Conservation (phyloP, 2,113 vertebrate species). For the Origma solitaria region DNA sequence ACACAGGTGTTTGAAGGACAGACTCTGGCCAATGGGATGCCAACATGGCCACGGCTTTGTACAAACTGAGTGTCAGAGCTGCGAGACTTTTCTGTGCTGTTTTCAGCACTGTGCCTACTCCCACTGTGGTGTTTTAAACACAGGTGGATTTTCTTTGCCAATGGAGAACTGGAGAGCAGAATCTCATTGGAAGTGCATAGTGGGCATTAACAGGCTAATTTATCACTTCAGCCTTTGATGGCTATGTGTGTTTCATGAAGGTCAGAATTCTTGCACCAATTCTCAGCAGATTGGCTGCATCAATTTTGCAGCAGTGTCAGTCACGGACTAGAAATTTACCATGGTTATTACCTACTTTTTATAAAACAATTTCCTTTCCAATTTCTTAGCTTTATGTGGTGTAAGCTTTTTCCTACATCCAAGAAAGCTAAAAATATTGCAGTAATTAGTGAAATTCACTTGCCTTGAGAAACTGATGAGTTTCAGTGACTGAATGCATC, state of each 20-base stretch:
- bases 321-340: neutral
- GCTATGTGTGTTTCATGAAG: neutral
- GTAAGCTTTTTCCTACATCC: neutral
- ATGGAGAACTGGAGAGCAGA: neutral
- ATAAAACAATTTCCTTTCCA: neutral
- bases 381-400: neutral
- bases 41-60: neutral
- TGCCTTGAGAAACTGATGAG: neutral
- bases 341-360: neutral
- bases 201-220: neutral
- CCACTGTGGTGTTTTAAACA: neutral
- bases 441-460: neutral
- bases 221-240: neutral
- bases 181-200: neutral
- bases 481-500: neutral
- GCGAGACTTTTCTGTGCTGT: neutral
- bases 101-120: neutral
- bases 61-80: neutral
- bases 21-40: neutral
- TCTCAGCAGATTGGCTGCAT: neutral
- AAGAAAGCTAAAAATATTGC: neutral
- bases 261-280: neutral
- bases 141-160: neutral
- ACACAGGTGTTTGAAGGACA: rapidly evolving
- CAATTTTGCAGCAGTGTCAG: neutral